Percentiles rank a stretch among this genome's conserved stretches.
These are phyloP conservation scores for Gymnobelideus leadbeateri DNA, from an alignment of 2,113 vertebrate species.

Conservation along the genomic window DNA sequence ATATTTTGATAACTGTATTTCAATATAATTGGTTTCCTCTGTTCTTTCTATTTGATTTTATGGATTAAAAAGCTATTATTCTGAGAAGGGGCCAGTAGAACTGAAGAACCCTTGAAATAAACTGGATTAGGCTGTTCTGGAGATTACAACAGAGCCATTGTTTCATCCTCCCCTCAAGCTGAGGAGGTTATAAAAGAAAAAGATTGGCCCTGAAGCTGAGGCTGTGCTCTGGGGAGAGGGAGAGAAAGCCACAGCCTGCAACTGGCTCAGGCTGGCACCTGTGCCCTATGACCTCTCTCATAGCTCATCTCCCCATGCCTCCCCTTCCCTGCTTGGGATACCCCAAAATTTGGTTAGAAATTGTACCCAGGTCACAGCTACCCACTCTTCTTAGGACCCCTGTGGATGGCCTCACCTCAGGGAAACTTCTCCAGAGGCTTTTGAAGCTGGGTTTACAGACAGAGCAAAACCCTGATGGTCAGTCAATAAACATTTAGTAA, in stretches of 20 bases:
- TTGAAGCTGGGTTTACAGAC: too few species aligned
- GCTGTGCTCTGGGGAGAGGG: not conserved
- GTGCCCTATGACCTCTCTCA: not conserved
- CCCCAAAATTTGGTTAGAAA: not conserved
- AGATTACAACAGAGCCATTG: not conserved
- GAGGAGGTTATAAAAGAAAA: not conserved
- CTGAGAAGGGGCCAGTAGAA: not conserved
- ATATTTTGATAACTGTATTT: too few species aligned
- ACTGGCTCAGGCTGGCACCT: not conserved
- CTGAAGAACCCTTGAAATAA: not conserved
- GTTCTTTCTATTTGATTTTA: not conserved
- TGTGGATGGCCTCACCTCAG: too few species aligned
- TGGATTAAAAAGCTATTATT: not conserved
- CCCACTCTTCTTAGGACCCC: too few species aligned
- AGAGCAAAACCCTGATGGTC: too few species aligned
- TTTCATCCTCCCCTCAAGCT: not conserved
- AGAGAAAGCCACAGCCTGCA: not conserved
- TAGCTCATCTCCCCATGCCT: not conserved
- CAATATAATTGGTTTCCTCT: not conserved
- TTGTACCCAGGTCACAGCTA: too few species aligned
- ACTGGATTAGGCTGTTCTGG: not conserved
- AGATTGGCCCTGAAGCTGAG: not conserved
- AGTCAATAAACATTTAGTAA: too few species aligned
- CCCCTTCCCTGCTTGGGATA: not conserved
- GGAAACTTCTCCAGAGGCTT: too few species aligned